phyloP scores from a whole-genome alignment of 2,797 vertebrate species.

The Spinus pinus region DNA sequence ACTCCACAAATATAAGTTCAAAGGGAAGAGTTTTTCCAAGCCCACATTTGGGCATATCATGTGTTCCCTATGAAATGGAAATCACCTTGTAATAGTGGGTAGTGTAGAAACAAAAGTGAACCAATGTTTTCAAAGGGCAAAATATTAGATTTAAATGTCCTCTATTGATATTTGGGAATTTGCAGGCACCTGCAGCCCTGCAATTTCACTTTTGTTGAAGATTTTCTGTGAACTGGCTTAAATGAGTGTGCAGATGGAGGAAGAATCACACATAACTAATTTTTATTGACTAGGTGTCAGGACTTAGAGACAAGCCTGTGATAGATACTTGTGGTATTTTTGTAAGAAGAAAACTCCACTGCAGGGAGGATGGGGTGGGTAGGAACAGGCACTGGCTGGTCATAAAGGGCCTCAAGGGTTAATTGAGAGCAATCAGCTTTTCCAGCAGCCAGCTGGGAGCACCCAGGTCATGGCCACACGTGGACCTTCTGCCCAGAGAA shows the following conservation, averaged over 20 bases:
- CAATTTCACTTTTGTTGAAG: neutral
- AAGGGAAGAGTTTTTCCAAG: constrained; percentile 17
- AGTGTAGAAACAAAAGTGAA: neutral
- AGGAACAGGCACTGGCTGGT: neutral
- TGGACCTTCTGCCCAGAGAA: neutral
- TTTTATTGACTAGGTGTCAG: neutral
- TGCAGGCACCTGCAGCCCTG: neutral
- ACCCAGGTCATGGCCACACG: neutral
- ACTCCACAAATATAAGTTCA: neutral
- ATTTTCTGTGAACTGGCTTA: neutral
- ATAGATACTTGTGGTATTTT: neutral
- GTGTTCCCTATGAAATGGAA: constrained; percentile 31
- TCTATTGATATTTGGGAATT: neutral
- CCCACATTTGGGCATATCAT: neutral
- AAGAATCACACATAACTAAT: neutral
- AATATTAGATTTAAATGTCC: neutral
- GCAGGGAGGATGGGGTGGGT: neutral
- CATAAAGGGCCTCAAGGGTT: neutral
- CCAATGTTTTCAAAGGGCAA: neutral
- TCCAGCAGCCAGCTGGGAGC: neutral
- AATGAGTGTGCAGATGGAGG: neutral
- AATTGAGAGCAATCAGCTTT: neutral
- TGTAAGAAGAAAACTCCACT: neutral
- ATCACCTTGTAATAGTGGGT: neutral
- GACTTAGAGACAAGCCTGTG: neutral